Evolutionary conservation across 2,888 invertebrate genomes (phyloP), one percentile per base, ranked within the genome.

Genomic region (Scaptomyza flava): DNA sequence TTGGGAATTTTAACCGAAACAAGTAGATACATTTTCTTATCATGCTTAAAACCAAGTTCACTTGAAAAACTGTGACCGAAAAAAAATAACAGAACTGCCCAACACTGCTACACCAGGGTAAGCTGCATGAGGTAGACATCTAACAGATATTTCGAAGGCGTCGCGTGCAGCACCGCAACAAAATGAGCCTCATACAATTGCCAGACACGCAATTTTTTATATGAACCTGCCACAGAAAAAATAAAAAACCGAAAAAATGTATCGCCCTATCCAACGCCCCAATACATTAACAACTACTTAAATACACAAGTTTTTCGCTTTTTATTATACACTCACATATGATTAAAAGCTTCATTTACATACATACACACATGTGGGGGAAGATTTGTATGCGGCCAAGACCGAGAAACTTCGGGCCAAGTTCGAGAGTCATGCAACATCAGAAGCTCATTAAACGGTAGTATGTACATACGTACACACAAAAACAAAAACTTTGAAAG

Each of bases 251-350:
- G 23, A 34, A 46, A 23, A 33, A 30, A 11, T 12, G 27, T 30
- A 30, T 33, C 53, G 52, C 61, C 62, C 51, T 46, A 45, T 43
- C 50, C 43, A 41, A 30, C 67, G 59, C 57, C 53, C 66, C 57
- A 63, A 48, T 72, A 80, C 86, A 80, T 88, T 88, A 86, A 79
- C 88, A 75, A 81, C 88, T 88, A 81, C 65, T 71, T 80, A 80
- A 85, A 80, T 81, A 88, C 76, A 82, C 78, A 81, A 66, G 75
- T 83, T 80, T 79, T 69, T 69, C 41, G 50, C 56, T 45, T 61
- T 72, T 72, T 71, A 59, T 71, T 58, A 66, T 41, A 23, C 50
- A 46, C 14, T 52, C 14, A 62, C 38, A 60, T 81, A 77, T 84
- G 79, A 86, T 86, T 86, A 77, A 81, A 81, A 72, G 79, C 61